Evolutionary conservation across 2,888 invertebrate species (phyloP), one percentile per base, ranked within the genome.

Genomic region (Heliconius hortense): DNA sequence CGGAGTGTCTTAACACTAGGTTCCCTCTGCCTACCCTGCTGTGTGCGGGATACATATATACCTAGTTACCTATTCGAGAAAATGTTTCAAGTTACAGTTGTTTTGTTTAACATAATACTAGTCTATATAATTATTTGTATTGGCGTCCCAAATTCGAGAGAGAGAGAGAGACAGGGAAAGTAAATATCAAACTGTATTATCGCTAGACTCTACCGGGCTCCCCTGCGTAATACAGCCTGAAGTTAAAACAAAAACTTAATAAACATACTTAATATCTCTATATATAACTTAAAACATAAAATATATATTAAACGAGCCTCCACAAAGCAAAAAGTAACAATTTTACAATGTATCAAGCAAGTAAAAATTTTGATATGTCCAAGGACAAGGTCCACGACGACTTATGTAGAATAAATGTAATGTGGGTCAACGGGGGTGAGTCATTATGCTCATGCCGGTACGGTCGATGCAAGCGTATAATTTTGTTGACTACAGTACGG

Each of bases 401-500:
- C 7, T 56, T n/a, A 35, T 8, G 59, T 48, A 31, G 43, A 24
- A 39, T 28, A 64, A 63, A 72, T 72, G 63, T 72, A 77, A 76
- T 77, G 64, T 80, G 63, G 78, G 80, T 76, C 77, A 76, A 26
- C 18, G n/a, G 62, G 77, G 79, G 79, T 78, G 77, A 79, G 64
- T 76, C 69, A 80, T 75, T 66, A 64, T 75, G 62, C 24, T 66
- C 56, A 35, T 76, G 56, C 56, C 70, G 72, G 72, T 66, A 48
- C 74, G 74, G 53, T 59, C 28, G 56, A 56, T 63, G 76, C 76
- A 71, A 18, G 39, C 26, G 60, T 28, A 26, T 60, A 43, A 59
- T 43, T 71, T 18, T 56, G n/a, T 66, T 8, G 15, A 66, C 35
- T 39, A n/a, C 85, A 85, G 82, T 84, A 82, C 77, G 53, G 0